Conservation (phyloP, 1,140 invertebrate species). For the Aphaenogaster ashmeadi region DNA sequence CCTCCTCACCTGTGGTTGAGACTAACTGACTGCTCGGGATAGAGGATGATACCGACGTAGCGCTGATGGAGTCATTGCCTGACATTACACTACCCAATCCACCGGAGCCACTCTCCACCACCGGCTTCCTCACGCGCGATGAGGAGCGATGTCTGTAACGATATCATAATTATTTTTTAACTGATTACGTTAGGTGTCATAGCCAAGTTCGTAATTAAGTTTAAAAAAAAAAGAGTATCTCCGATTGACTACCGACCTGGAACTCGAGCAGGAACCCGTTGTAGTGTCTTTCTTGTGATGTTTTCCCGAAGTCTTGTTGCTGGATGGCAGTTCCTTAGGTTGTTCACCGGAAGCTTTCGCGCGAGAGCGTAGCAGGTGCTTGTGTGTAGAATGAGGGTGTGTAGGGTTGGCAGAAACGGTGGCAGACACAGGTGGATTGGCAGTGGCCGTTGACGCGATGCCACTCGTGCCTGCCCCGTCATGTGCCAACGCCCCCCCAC, state of each 20-base stretch:
- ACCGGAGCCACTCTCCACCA: constrained; percentile 81
- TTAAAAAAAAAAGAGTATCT: background rate
- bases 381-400: constrained; percentile 86
- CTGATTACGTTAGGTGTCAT: background rate
- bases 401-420: constrained; percentile 80
- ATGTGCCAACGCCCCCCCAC: constrained; percentile 86
- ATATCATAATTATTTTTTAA: constrained; percentile 9
- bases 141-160: constrained; percentile 88
- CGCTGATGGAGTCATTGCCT: constrained; percentile 82
- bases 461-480: constrained; percentile 86
- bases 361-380: constrained; percentile 86
- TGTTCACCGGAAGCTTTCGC: constrained; percentile 83
- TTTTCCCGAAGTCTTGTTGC: constrained; percentile 79
- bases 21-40: constrained; percentile 79
- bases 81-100: constrained; percentile 82
- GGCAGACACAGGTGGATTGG: constrained; percentile 84
- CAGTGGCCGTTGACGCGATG: constrained; percentile 81
- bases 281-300: constrained; percentile 88
- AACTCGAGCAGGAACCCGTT: constrained; percentile 93
- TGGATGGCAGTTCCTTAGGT: constrained; percentile 79
- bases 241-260: constrained; percentile 86
- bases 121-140: constrained; percentile 88
- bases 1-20: constrained; percentile 82
- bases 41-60: constrained; percentile 81
- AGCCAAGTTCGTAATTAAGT: background rate